Base-by-base conservation (phyloP, 2,113 vertebrate species). In the Tamias sibiricus region DNA sequence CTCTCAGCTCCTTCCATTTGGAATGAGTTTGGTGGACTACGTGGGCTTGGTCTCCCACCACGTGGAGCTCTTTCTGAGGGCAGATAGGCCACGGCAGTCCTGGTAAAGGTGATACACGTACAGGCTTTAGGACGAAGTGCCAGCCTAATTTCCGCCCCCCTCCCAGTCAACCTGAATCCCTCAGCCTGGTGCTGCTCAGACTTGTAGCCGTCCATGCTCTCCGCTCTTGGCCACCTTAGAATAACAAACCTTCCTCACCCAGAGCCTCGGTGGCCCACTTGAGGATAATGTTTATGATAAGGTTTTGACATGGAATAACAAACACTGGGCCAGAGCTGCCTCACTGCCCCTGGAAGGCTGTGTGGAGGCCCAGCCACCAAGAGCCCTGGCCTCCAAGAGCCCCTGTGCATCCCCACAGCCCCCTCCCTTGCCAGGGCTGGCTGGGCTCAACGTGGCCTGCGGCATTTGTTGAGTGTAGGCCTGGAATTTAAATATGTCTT, bases 251-350 rank as follows among this genome's bases (percentile, higher is more conserved):
- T 91, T 93, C 57, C 59, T 77, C 0, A 16, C 69, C 35, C 4
- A 10, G 74, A 91, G 91, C 93, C 75, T 93, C 44, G 24, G 86
- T 93, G 93, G 97, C 91, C 84, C 47, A 52, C 80, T 96, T 93
- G 85, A 89, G 91, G 97, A 97, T 97, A 96, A 98, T 97, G 97
- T 97, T 97, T 98, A 97, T 90, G 96, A 93, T 96, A 96, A 96
- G 92, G 83, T 87, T 93, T 62, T 97, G 98, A 98, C 98, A 96
- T 97, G 93, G 87, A 97, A 97, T 97, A 98, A 98, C 95, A 98
- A 98, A 98, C 90, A 96, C 11, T 1, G 19, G 37, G 69, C 26
- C 66, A 84, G 83, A 84, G n/a, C 52, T 6, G 49, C 74, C 89
- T 47, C 0, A 0, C n/a, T 59, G 28, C 59, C 76, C 52, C 49